Evolutionary conservation across 2,888 invertebrate genomes (phyloP).

Genomic region (Orthosia incerta): DNA sequence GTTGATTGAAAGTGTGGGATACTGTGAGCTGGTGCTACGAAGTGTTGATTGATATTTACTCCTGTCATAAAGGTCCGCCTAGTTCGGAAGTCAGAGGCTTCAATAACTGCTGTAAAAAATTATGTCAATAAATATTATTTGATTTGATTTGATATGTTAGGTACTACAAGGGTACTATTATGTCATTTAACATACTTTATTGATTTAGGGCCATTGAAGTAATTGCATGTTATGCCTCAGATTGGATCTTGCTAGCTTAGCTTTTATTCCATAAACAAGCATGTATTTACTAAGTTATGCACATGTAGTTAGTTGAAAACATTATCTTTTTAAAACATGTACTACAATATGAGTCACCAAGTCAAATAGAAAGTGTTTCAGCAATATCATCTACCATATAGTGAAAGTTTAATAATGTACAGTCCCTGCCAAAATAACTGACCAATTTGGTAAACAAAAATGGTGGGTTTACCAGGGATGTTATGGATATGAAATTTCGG

Average conservation of each 20-base stretch:
- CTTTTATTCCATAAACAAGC: background rate
- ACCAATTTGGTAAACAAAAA: slow-evolving; percentile 6
- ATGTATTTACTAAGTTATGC: background rate
- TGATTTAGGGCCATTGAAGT: background rate
- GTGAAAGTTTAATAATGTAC: slow-evolving; percentile 37
- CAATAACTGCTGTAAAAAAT: no score
- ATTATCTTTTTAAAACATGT: slow-evolving; percentile 1
- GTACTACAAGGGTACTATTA: background rate
- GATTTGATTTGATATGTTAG: background rate
- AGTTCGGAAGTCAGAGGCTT: no score
- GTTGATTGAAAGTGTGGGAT: background rate
- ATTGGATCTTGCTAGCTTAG: background rate
- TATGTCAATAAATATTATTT: no score
- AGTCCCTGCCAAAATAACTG: slow-evolving; percentile 9
- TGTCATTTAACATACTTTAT: slow-evolving; percentile 3
- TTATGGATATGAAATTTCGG: no score
- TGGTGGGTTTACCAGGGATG: no score
- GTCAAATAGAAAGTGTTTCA: slow-evolving; percentile 47
- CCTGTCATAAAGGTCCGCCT: no score
- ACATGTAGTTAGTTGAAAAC: background rate
- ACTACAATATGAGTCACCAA: slow-evolving; percentile 13
- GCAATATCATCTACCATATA: background rate
- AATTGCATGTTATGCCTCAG: background rate
- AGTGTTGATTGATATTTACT: no score
- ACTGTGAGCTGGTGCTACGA: background rate